These are phyloP conservation scores for Dipodomys stephensi DNA, from an alignment of 2,113 vertebrate genomes.

Conservation along the genomic window DNA sequence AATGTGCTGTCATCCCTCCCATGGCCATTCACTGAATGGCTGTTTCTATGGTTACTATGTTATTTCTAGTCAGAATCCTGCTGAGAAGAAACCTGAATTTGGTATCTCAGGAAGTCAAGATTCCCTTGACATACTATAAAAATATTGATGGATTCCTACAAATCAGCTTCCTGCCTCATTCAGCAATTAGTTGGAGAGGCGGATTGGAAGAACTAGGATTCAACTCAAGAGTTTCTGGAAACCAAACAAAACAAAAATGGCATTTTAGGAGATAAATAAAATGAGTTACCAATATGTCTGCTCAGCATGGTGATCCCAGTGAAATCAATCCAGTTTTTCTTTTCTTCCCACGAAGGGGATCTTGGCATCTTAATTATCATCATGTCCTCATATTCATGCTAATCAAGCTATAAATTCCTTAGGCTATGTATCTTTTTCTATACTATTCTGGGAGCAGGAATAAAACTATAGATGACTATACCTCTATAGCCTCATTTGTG, in stretches of 20 bases:
- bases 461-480: slow-evolving; percentile 2
- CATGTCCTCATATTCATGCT: background rate
- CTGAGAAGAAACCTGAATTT: slow-evolving; percentile 74
- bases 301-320: background rate
- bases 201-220: slow-evolving; percentile 48
- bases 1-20: slow-evolving; percentile 61
- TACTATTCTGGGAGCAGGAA: slow-evolving; percentile 31
- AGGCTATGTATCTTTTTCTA: background rate
- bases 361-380: background rate
- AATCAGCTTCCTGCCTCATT: slow-evolving; percentile 48
- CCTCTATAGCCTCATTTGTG: slow-evolving; percentile 53
- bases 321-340: slow-evolving; percentile 50
- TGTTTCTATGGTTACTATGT: slow-evolving; percentile 79
- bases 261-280: slow-evolving; percentile 34
- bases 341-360: background rate
- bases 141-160: slow-evolving; percentile 61
- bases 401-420: background rate
- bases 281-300: background rate
- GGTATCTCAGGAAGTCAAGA: slow-evolving; percentile 62
- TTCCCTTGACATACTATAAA: slow-evolving; percentile 64
- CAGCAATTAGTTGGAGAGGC: slow-evolving; percentile 47
- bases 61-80: slow-evolving; percentile 76
- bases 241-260: background rate
- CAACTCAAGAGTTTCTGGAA: slow-evolving; percentile 5
- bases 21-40: slow-evolving; percentile 70